These are phyloP conservation scores for Bubalus kerabau DNA, from an alignment of 2,113 vertebrate species.

Conservation along the genomic window DNA sequence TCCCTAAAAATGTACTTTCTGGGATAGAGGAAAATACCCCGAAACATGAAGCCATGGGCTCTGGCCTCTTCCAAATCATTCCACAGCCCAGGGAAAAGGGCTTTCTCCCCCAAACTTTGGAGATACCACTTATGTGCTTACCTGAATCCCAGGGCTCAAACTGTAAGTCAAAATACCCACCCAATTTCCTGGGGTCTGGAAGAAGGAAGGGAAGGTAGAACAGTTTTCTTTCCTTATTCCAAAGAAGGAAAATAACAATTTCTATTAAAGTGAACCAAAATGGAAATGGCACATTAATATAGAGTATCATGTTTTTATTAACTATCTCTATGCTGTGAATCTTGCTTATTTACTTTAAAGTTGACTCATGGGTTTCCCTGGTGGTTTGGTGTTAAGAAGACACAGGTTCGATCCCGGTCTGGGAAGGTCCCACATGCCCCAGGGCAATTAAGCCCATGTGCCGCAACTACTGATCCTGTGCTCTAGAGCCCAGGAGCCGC, in stretches of 20 bases:
- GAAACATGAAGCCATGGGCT: not conserved
- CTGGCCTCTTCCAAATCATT: not conserved
- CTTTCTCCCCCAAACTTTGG: not conserved
- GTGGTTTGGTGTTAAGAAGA: not conserved
- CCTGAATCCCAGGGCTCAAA: not conserved
- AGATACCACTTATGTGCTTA: not conserved
- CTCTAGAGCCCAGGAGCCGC: not conserved
- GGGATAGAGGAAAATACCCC: not conserved
- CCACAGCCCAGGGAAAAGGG: not conserved
- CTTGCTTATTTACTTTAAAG: constrained; percentile 29
- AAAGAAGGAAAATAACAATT: not conserved
- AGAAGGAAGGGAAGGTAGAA: not conserved
- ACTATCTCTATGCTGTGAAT: not conserved
- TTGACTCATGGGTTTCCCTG: not conserved
- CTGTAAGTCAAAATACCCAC: not conserved
- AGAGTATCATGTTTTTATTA: not conserved
- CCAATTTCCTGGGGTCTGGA: not conserved
- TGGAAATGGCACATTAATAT: not conserved
- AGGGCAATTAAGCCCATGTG: not conserved
- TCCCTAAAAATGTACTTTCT: not conserved
- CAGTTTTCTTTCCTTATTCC: not conserved
- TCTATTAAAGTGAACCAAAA: not conserved
- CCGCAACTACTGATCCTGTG: not conserved
- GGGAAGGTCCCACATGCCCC: not conserved
- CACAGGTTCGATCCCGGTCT: not conserved